Evolutionary conservation across 2,113 vertebrate genomes (phyloP).

Genomic region (Acrocephalus kingi): DNA sequence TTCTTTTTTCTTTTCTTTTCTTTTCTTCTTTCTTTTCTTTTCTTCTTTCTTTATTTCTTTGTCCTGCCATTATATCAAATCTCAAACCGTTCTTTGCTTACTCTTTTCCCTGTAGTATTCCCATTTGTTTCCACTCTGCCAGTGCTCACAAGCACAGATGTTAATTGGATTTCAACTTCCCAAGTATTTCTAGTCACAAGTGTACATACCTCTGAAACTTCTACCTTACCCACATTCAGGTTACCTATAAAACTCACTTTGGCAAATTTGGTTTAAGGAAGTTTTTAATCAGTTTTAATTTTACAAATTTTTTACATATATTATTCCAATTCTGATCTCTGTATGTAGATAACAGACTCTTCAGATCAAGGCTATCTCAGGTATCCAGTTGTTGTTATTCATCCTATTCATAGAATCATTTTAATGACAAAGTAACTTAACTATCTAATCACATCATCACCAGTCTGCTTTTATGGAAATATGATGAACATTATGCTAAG

Average conservation of each 20-base stretch:
- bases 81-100: not conserved
- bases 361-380: not conserved
- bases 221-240: not conserved
- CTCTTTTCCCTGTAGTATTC: not conserved
- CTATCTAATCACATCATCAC: not conserved
- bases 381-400: not conserved
- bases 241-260: not conserved
- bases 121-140: not conserved
- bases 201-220: not conserved
- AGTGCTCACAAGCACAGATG: not conserved
- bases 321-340: not conserved
- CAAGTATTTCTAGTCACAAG: not conserved
- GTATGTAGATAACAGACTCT: not conserved
- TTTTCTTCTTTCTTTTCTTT: fast-evolving
- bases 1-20: too few species aligned
- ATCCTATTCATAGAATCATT: not conserved
- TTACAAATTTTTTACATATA: not conserved
- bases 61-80: not conserved
- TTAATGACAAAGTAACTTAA: not conserved
- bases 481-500: not conserved
- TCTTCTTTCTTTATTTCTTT: not conserved
- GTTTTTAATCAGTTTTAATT: not conserved
- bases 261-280: not conserved
- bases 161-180: not conserved
- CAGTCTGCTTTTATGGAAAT: not conserved